Conservation (phyloP, 2,797 vertebrate species). For the Valencia hispanica region DNA sequence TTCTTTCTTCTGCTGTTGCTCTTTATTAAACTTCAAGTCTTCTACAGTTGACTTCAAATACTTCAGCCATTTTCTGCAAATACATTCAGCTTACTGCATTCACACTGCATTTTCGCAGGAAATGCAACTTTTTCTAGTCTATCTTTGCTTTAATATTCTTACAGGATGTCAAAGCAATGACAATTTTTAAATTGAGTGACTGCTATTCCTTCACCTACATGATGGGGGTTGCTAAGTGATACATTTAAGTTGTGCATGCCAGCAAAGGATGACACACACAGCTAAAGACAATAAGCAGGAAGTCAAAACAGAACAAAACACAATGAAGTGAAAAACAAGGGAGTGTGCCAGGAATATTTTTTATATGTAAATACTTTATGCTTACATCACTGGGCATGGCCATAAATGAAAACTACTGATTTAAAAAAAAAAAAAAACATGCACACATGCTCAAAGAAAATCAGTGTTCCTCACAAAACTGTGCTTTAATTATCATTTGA, state of each 20-base stretch:
- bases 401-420: background rate
- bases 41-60: no score
- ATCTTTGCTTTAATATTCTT: no score
- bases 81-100: no score
- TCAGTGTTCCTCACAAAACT: background rate
- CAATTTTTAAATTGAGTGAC: no score
- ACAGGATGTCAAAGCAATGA: no score
- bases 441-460: background rate
- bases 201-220: background rate
- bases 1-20: no score
- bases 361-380: background rate
- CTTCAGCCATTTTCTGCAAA: no score
- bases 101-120: no score
- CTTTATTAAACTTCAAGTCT: no score
- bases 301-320: background rate
- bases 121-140: no score
- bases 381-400: background rate
- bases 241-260: background rate
- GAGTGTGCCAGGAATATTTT: background rate
- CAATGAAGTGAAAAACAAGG: background rate
- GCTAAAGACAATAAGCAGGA: background rate
- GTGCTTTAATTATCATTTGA: background rate
- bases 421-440: background rate
- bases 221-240: background rate
- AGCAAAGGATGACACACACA: background rate